A percentile compares a stretch with the other conserved stretches of the same genome.
Evolutionary conservation across 1,140 invertebrate genomes (phyloP).

Genomic region (Gonatopus flavifemur): DNA sequence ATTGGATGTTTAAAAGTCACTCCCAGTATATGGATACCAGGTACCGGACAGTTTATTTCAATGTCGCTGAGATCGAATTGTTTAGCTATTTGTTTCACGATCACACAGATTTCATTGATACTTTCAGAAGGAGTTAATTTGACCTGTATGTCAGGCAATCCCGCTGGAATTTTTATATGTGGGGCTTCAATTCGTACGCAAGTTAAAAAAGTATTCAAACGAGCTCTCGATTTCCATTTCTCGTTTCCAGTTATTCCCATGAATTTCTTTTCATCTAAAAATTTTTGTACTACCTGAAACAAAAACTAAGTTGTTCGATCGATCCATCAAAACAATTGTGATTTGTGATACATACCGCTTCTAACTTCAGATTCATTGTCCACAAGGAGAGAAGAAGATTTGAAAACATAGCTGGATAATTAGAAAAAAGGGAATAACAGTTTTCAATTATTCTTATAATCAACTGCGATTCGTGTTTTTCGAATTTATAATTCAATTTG

Average conservation of each 20-base stretch:
- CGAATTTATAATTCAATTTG: constrained; percentile 14
- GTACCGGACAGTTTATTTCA: constrained; percentile 23
- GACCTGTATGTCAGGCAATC: constrained; percentile 4
- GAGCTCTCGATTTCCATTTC: constrained; percentile 14
- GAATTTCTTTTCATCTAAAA: constrained; percentile 16
- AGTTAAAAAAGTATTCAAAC: constrained; percentile 19
- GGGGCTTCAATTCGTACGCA: constrained; percentile 20
- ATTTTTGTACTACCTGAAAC: constrained; percentile 15
- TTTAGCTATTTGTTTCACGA: constrained; percentile 1
- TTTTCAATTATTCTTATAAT: background rate
- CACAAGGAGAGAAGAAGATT: constrained; percentile 15
- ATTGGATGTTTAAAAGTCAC: constrained; percentile 12
- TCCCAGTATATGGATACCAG: constrained; percentile 21
- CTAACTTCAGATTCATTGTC: constrained; percentile 8
- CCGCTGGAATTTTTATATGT: constrained; percentile 9
- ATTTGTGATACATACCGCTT: background rate
- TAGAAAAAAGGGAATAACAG: background rate
- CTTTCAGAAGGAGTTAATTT: constrained; percentile 5
- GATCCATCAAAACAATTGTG: too few species aligned
- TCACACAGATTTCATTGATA: constrained; percentile 6
- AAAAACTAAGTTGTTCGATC: background rate
- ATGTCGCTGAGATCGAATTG: constrained; percentile 7
- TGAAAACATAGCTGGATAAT: background rate
- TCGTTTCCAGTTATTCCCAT: constrained; percentile 8
- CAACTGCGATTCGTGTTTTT: constrained; percentile 1